Evolutionary conservation across 2,888 invertebrate species (phyloP).

Genomic region (Stenichneumon culpator): DNA sequence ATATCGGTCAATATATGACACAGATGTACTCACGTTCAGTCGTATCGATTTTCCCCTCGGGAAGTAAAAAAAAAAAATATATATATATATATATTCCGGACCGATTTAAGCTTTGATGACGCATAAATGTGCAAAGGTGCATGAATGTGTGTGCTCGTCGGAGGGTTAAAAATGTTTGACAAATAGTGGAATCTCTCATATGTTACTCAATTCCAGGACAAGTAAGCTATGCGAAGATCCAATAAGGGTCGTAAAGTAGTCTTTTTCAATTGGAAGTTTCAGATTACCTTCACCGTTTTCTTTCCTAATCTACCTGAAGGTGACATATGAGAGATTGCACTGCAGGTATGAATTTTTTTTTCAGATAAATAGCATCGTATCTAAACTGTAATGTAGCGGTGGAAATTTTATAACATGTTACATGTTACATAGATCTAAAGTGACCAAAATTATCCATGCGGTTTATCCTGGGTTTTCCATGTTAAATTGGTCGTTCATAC

Average conservation of each 20-base stretch:
- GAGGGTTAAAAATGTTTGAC: too few species aligned
- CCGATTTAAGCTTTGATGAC: too few species aligned
- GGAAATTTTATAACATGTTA: neutral
- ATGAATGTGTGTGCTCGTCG: too few species aligned
- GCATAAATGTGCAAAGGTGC: too few species aligned
- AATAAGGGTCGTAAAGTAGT: neutral
- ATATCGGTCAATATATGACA: neutral
- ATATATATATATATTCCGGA: too few species aligned
- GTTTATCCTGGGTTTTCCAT: neutral
- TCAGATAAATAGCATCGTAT: neutral
- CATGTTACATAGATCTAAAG: neutral
- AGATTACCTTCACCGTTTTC: neutral
- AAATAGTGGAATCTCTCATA: too few species aligned
- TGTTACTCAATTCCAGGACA: too few species aligned
- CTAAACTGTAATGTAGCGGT: neutral
- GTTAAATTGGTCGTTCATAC: constrained; percentile 7
- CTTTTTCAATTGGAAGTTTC: too few species aligned
- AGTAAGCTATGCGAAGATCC: neutral
- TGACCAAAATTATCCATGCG: neutral
- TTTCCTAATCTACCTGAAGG: neutral
- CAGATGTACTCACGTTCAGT: too few species aligned
- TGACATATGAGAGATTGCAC: neutral
- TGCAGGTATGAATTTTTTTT: neutral
- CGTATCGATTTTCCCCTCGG: too few species aligned
- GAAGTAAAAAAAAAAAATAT: too few species aligned